Percentiles rank a stretch among this genome's conserved stretches.
Conservation (phyloP, 2,797 vertebrate species). For the Natrix natrix region DNA sequence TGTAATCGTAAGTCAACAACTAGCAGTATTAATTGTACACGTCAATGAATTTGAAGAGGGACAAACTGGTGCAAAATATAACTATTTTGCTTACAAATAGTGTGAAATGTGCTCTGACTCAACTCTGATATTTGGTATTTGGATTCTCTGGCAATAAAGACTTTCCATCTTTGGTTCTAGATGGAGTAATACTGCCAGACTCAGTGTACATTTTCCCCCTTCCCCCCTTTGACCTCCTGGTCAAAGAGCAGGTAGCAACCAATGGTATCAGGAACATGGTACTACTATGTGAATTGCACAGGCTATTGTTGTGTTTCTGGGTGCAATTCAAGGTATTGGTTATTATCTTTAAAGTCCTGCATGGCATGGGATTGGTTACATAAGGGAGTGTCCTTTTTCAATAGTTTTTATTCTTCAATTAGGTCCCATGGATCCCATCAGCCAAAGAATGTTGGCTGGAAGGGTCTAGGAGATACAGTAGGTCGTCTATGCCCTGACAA, state of each 20-base stretch:
- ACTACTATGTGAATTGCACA: not conserved
- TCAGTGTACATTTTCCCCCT: not conserved
- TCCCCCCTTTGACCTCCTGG: not conserved
- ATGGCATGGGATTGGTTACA: not conserved
- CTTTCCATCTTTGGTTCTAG: not conserved
- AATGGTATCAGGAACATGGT: not conserved
- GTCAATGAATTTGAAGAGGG: not conserved
- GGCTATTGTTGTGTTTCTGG: not conserved
- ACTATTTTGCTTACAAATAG: not conserved
- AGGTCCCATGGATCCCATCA: not conserved
- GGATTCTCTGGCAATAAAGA: not conserved
- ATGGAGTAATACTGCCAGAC: not conserved
- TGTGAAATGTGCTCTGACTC: no score
- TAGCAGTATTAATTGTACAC: not conserved
- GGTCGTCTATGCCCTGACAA: no score
- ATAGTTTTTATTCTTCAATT: not conserved
- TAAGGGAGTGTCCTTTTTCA: not conserved
- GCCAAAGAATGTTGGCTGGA: not conserved
- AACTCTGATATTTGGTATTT: no score
- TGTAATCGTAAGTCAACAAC: no score
- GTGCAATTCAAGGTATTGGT: not conserved
- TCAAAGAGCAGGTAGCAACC: no score
- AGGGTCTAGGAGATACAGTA: not conserved
- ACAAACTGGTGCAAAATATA: not conserved
- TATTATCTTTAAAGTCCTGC: not conserved